Evolutionary conservation across 2,888 invertebrate species (phyloP).

Genomic region (Amphipoea lucens): DNA sequence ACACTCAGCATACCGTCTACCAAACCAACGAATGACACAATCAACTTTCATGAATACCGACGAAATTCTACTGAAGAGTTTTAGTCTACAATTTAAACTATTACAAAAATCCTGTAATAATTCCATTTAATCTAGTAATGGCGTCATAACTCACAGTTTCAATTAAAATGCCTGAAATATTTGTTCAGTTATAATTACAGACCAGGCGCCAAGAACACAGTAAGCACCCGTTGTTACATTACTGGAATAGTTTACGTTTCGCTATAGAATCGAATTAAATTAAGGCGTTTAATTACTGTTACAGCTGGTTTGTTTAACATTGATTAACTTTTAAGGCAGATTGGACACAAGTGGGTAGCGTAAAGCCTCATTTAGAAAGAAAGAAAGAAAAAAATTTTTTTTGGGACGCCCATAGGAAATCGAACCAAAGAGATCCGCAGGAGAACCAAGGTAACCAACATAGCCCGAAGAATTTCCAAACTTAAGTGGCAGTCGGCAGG

Average conservation of each 20-base stretch:
- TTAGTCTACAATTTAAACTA: neutral
- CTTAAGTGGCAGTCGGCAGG: no score
- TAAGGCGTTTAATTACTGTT: conserved; percentile 23
- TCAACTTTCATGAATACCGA: neutral
- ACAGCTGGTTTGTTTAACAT: neutral
- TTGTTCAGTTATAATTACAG: conserved; percentile 36
- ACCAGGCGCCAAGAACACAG: neutral
- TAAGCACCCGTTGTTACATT: neutral
- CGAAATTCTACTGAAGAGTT: neutral
- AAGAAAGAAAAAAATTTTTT: no score
- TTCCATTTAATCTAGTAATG: conserved; percentile 8
- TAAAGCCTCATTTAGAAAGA: no score
- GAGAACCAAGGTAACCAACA: no score
- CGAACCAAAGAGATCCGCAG: no score
- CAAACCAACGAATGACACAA: neutral
- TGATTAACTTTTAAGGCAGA: conserved; percentile 12
- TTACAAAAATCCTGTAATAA: conserved; percentile 2
- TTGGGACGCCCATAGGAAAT: no score
- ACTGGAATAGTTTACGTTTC: conserved; percentile 37
- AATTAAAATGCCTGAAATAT: conserved; percentile 48
- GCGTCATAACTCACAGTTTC: conserved; percentile 37
- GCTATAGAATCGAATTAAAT: conserved; percentile 9
- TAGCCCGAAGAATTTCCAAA: no score
- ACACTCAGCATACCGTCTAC: neutral
- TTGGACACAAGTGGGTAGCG: neutral